phyloP scores from a whole-genome alignment of 2,113 vertebrate species.

The Paracyprichromis sp. region DNA sequence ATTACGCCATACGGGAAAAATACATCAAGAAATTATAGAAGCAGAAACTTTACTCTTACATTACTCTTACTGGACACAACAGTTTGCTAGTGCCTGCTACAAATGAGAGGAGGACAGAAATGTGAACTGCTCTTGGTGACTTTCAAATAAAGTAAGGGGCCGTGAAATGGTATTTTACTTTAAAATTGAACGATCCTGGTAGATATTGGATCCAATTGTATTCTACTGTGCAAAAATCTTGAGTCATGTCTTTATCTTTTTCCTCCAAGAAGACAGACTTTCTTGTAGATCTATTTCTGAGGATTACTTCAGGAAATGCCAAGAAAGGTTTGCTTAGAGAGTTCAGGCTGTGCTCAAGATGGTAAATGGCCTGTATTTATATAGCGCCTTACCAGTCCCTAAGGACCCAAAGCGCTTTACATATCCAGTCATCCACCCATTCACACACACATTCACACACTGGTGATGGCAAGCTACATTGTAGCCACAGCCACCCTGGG shows the following conservation, averaged over 20 bases:
- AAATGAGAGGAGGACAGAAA: neutral
- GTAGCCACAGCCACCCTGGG: too few relatives aligned
- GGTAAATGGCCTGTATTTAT: too few relatives aligned
- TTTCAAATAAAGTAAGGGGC: neutral
- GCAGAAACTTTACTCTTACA: neutral
- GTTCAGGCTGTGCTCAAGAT: too few relatives aligned
- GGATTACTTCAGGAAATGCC: too few relatives aligned
- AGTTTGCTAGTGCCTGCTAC: neutral
- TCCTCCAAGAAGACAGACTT: neutral
- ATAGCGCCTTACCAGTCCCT: too few relatives aligned
- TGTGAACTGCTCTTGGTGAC: neutral
- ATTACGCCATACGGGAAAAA: neutral
- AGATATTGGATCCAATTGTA: neutral
- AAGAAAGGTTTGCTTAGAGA: too few relatives aligned
- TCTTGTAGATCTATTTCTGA: too few relatives aligned
- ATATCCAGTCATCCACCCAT: too few relatives aligned
- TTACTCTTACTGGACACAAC: neutral
- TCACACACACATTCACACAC: too few relatives aligned
- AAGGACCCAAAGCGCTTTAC: too few relatives aligned
- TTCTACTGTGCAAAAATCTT: neutral
- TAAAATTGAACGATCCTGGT: neutral
- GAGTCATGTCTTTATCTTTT: neutral
- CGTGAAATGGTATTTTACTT: neutral
- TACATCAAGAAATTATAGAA: neutral
- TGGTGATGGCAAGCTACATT: too few relatives aligned